Base-by-base conservation (phyloP, 2,888 invertebrate genomes). In the Sthenelais limicola region DNA sequence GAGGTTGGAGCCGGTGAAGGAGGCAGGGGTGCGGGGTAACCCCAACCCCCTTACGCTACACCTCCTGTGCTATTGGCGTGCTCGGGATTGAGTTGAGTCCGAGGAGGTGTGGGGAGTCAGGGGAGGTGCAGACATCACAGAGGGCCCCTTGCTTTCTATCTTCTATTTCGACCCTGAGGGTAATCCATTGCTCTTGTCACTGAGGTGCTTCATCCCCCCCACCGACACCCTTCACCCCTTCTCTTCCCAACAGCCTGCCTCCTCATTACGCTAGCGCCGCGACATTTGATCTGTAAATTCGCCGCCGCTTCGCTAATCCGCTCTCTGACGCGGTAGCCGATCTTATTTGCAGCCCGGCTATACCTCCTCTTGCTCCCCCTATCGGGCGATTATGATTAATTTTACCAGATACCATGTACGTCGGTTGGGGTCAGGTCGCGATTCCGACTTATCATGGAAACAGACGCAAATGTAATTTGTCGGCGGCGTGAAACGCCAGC, bases 371-470 rank as follows among this genome's bases (percentile, higher is more conserved):
- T 5, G 21, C 51, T 15, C 21, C 12, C 51, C 7, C 21, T n/a
- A 21, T 24, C 51, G 38, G 24, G 62, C 62, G 62, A 62, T 62
- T 62, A 62, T 62, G 62, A 62, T 62, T 62, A 62, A 62, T 62
- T 62, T 62, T 62, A 62, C 62, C 62, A 38, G 62, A 62, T 62
- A 62, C 62, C 62, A 62, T 38, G 43, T 62, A 35, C 62, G 43
- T 43, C 35, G 62, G 43, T 62, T 35, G 43, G 62, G 62, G 38
- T 38, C 62, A 43, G 62, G 62, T 62, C 48, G 48, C 28, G 48
- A 67, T 67, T 67, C 47, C 67, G 67, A 67, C 48, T 67, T 67
- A 67, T 67, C 48, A 67, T 30, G 43, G 67, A 48, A 67, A 32
- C 67, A 26, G 47, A 47, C 67, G 48, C 62, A 62, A 62, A 62